Base-by-base conservation (phyloP, 2,888 invertebrate species). In the Patella pellucida region DNA sequence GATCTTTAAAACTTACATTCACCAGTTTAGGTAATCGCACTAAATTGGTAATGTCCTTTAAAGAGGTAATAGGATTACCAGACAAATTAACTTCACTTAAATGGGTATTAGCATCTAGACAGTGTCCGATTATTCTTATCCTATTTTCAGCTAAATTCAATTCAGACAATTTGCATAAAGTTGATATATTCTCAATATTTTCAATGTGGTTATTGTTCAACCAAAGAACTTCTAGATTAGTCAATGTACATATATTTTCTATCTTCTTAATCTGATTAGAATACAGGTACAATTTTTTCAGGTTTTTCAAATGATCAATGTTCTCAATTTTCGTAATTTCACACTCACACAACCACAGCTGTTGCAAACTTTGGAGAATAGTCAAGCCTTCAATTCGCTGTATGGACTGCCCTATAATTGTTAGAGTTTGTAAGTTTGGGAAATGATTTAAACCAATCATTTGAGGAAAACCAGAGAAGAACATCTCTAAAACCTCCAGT, bases 121-220 rank as follows among this genome's bases (percentile, higher is more conserved):
- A 83, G 78, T 87, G 88, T 51, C 89, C 90, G 75, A 91, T 88
- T 81, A 84, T 86, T 69, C 86, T 84, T 73, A 91, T 91, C 71
- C 80, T 76, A 79, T 91, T 91, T 78, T 89, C 89, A 69, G 90
- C 89, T 75, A 91, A 77, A 80, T 91, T 90, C 50, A 91, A 78
- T 74, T 89, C 87, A 75, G 79, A 84, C 73, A 91, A 82, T 73
- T 85, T 84, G 69, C 78, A 80, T 56, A 90, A 77, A 50, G 79
- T 75, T 51, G 85, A 78, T 50, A 90, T 77, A 76, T 89, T 89
- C 89, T 90, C 87, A 74, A 91, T 89, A 70, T 84, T 82, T 50
- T 80, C 79, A 62, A 91, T 90, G 68, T 80, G 76, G 78, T 91
- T 91, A 72, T 86, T 85, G 78, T 87, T 88, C 41, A 91, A 79